Percentiles rank a stretch among this genome's conserved stretches.
Evolutionary conservation across 2,797 vertebrate genomes (phyloP).

Genomic region (Denticeps clupeoides): DNA sequence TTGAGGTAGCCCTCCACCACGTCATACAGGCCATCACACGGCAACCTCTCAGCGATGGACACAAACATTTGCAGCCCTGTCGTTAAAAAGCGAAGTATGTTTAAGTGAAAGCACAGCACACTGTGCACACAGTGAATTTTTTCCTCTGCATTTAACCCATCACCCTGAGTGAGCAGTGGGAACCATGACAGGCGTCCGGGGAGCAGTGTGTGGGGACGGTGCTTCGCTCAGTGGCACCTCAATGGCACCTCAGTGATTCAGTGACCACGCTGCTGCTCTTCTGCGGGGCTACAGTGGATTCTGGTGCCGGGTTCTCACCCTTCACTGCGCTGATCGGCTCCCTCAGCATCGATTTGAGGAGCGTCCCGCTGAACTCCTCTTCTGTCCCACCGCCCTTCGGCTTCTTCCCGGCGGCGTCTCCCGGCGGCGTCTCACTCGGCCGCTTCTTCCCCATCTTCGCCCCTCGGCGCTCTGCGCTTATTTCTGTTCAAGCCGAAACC

Average conservation of each 20-base stretch:
- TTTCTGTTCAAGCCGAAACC: no score
- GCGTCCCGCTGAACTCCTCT: constrained; percentile 58
- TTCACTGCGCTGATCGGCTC: constrained; percentile 48
- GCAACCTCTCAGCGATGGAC: constrained; percentile 64
- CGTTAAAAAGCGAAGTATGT: background rate
- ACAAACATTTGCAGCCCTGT: constrained; percentile 74
- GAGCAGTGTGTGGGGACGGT: no score
- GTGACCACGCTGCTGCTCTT: background rate
- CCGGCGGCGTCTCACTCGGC: no score
- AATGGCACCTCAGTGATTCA: no score
- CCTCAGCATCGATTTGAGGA: constrained; percentile 60
- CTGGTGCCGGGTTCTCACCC: constrained; percentile 36
- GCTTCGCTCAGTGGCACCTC: no score
- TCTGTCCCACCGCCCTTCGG: constrained; percentile 40
- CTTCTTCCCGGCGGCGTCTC: no score
- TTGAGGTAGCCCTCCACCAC: constrained; percentile 89
- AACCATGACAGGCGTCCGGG: no score
- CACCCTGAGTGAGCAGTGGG: no score
- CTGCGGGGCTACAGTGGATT: background rate
- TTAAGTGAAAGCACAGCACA: background rate
- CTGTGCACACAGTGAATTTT: no score
- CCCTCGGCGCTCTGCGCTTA: no score
- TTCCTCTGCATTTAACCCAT: no score
- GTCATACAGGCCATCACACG: constrained; percentile 62
- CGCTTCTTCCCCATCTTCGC: no score